Evolutionary conservation across 2,888 invertebrate species (phyloP), one percentile per base, ranked within the genome.

Genomic region (Xestia sexstrigata): DNA sequence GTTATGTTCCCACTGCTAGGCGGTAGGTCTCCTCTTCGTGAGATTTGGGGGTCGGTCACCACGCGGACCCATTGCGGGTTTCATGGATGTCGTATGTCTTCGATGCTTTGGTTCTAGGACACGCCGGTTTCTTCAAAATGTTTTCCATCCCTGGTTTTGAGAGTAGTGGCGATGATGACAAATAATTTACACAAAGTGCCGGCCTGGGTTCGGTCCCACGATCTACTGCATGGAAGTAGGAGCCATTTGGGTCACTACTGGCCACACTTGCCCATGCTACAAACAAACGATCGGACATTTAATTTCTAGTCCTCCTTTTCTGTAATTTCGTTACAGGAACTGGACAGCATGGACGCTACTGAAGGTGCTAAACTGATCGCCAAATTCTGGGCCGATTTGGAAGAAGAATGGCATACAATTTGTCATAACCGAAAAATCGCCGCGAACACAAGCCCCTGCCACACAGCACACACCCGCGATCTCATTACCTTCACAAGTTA

Each of bases 401-500:
- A 60, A 60, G 60, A 30, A 20, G 20, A 62, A 62, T 20, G 9
- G 20, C 65, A n/a, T 39, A 65, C n/a, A 65, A 79, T 74, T 42
- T 39, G 30, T 67, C 42, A 62, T 73, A 63, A 72, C 20, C 39
- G 15, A 69, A 52, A 35, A 65, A 65, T 45, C 4, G n/a, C 11
- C 13, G 15, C 13, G 52, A 72, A 39, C 15, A 49, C 30, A 55
- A 20, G 42, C 49, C 39, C 49, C 15, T 17, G 20, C 8, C 30
- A 78, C 52, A 70, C 58, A 62, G 42, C 77, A 74, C 72, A 78
- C 78, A 86, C 42, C 69, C 78, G 26, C 76, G 74, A 70, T 79
- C 86, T 88, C 86, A 88, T 88, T 88, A 88, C 84, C 80, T 80
- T 70, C 79, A 88, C 86, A 85, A 88, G 84, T 88, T 87, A 87